Conservation (phyloP, 2,888 invertebrate genomes). For the Leucophenga montana region DNA sequence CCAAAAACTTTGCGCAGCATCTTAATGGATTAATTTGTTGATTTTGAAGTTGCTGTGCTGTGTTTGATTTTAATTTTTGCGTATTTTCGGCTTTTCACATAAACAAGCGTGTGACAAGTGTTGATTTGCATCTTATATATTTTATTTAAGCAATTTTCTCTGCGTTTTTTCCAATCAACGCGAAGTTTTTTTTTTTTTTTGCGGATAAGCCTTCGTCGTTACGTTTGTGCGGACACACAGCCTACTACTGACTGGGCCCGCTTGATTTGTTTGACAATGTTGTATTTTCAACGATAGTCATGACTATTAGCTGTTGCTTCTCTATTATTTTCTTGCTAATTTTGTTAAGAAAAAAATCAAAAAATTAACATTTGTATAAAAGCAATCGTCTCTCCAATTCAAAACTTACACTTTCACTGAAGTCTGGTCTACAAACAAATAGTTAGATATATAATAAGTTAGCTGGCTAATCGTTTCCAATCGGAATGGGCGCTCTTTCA, state of each 20-base stretch:
- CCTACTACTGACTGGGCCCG: background rate
- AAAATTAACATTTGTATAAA: conserved; percentile 22
- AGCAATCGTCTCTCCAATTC: background rate
- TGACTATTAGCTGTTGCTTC: background rate
- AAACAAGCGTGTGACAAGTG: conserved; percentile 15
- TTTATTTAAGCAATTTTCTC: background rate
- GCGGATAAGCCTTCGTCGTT: background rate
- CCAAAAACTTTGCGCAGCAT: conserved; percentile 23
- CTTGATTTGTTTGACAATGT: conserved; percentile 23
- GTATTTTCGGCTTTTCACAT: conserved; percentile 3
- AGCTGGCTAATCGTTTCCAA: background rate
- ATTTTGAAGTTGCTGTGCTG: background rate
- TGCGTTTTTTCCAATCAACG: background rate
- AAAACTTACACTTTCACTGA: conserved; percentile 24
- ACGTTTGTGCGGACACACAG: background rate
- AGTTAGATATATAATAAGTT: no score
- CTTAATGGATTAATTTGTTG: conserved; percentile 2
- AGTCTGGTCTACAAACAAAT: no score
- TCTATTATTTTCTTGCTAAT: conserved; percentile 17
- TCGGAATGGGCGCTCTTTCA: background rate
- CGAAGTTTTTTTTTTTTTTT: background rate
- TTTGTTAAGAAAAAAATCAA: background rate
- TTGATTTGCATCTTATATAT: conserved; percentile 13
- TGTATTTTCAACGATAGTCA: no score
- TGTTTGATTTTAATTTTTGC: no score